Evolutionary conservation across 2,113 vertebrate species (phyloP).

Genomic region (Paracanthobrama guichenoti): DNA sequence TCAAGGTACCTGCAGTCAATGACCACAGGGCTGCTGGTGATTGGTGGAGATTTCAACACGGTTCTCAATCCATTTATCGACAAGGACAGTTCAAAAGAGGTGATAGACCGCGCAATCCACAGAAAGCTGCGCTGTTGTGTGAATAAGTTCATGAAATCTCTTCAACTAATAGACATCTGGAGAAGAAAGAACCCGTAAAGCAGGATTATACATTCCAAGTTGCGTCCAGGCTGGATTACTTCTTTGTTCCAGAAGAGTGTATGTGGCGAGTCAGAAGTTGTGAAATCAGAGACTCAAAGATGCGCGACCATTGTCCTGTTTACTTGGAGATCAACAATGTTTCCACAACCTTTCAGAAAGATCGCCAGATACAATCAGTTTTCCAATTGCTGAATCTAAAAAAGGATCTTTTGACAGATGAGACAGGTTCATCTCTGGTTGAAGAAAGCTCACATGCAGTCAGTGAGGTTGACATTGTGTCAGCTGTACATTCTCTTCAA

Average conservation of each 20-base stretch:
- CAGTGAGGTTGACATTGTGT: conserved; percentile 17
- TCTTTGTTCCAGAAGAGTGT: conserved; percentile 31
- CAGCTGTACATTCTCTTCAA: conserved; percentile 36
- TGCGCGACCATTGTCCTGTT: not conserved
- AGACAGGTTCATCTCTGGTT: not conserved
- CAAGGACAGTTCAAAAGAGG: not conserved
- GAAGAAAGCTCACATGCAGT: not conserved
- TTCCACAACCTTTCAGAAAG: not conserved
- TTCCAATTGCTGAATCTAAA: not conserved
- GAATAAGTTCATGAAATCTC: conserved; percentile 6
- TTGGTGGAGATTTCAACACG: conserved; percentile 37
- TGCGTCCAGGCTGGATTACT: conserved; percentile 12
- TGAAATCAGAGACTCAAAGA: not conserved
- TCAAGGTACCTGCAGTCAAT: conserved; percentile 3
- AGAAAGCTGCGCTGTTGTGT: not conserved
- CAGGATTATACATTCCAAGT: conserved; percentile 5
- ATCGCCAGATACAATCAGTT: not conserved
- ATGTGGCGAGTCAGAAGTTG: not conserved
- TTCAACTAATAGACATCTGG: conserved; percentile 21
- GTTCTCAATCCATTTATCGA: conserved; percentile 13
- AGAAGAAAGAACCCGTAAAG: conserved; percentile 27
- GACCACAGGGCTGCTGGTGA: conserved; percentile 31
- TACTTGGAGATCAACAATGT: conserved; percentile 5
- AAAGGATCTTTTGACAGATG: not conserved
- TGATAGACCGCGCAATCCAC: not conserved